A percentile compares a stretch with the other conserved stretches of the same genome.
Evolutionary conservation across 2,797 vertebrate genomes (phyloP).

Genomic region (Phylloscopus collybita): DNA sequence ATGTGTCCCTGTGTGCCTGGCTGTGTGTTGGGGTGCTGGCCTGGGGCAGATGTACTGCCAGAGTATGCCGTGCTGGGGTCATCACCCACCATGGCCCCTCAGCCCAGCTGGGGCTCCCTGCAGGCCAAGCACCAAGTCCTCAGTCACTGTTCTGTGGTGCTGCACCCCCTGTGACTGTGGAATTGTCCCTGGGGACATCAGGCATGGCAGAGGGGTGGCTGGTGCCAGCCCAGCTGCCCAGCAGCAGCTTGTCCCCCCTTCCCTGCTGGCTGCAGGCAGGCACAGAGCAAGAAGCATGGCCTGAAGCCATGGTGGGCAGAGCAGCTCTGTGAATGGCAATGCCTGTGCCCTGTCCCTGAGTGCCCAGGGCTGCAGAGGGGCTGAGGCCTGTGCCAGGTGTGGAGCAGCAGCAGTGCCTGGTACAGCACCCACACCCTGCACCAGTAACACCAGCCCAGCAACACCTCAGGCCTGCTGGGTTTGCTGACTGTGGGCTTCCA

Average conservation of each 20-base stretch:
- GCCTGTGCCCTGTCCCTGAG: neutral
- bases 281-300: too few relatives aligned
- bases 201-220: fast-evolving
- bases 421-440: fast-evolving
- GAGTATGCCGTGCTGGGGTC: fast-evolving
- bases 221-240: too few relatives aligned
- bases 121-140: neutral
- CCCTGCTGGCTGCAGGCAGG: too few relatives aligned
- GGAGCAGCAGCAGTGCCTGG: fast-evolving
- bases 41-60: neutral
- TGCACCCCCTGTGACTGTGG: neutral
- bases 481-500: neutral
- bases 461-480: fast-evolving
- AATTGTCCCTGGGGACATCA: neutral
- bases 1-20: neutral
- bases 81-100: neutral
- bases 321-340: too few relatives aligned
- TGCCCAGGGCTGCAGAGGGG: neutral
- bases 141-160: neutral
- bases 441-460: neutral
- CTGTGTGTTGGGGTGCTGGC: neutral
- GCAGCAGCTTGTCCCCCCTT: too few relatives aligned
- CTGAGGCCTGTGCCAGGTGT: fast-evolving
- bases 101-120: neutral
- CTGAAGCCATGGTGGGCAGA: too few relatives aligned